phyloP scores from a whole-genome alignment of 92 coral and sea anemone species.

The Desmophyllum pertusum region DNA sequence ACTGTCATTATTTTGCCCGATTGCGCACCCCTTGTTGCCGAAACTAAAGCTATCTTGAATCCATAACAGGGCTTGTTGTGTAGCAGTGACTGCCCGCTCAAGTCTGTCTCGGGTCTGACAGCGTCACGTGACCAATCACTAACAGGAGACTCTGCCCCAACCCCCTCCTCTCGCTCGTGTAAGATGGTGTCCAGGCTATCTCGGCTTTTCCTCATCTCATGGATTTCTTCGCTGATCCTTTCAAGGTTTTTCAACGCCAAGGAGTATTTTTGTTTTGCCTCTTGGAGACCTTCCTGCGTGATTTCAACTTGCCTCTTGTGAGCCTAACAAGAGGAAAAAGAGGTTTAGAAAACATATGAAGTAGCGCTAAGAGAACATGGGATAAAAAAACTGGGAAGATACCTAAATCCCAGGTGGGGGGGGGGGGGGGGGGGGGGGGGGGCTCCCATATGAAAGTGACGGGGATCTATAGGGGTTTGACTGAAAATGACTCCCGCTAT shows the following conservation, averaged over 20 bases:
- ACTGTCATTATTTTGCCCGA: background rate
- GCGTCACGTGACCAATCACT: slow-evolving; percentile 39
- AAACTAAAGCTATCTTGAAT: slow-evolving; percentile 38
- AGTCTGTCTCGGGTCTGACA: background rate
- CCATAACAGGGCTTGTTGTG: slow-evolving; percentile 21
- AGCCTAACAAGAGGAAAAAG: slow-evolving; percentile 44
- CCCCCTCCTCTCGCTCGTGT: slow-evolving; percentile 87
- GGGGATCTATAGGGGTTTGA: too few relatives aligned
- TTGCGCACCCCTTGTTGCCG: background rate
- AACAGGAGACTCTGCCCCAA: slow-evolving; percentile 91
- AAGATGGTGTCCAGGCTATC: slow-evolving; percentile 67
- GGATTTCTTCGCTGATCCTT: slow-evolving; percentile 94
- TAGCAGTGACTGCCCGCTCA: background rate
- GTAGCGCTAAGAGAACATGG: too few relatives aligned
- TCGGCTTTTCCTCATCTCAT: slow-evolving; percentile 86
- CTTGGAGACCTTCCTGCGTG: slow-evolving; percentile 69
- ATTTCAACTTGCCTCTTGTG: slow-evolving; percentile 79
- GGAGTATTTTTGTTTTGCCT: slow-evolving; percentile 82
- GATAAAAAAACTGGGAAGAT: background rate
- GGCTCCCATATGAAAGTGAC: too few relatives aligned
- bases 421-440: too few relatives aligned
- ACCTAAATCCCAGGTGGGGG: too few relatives aligned
- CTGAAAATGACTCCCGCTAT: too few relatives aligned
- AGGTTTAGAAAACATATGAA: too few relatives aligned
- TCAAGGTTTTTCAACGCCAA: slow-evolving; percentile 86